phyloP scores from a whole-genome alignment of 2,113 vertebrate species.

The Barnardius zonarius region DNA sequence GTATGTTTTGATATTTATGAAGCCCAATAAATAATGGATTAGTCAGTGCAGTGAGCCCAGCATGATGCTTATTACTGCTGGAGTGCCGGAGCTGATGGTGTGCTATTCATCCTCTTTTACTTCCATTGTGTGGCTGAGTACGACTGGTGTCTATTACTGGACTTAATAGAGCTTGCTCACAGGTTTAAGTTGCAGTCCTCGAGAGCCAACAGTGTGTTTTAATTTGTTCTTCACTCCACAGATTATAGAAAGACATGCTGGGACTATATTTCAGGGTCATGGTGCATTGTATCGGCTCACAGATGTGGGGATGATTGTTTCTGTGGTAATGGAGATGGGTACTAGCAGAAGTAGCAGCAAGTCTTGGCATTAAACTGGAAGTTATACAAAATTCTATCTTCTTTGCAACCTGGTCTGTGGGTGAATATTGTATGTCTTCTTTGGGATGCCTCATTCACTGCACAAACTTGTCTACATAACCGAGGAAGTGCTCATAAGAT shows the following conservation, averaged over 20 bases:
- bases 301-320: not conserved
- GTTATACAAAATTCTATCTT: not conserved
- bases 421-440: not conserved
- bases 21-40: slow-evolving; percentile 62
- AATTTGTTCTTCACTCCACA: slow-evolving; percentile 18
- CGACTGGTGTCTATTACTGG: slow-evolving; percentile 22
- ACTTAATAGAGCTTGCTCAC: slow-evolving; percentile 54
- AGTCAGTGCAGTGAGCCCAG: slow-evolving; percentile 37
- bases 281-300: not conserved
- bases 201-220: slow-evolving; percentile 4
- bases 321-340: not conserved
- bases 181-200: slow-evolving; percentile 32
- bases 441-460: not conserved
- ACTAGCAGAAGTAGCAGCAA: not conserved
- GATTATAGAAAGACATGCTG: not conserved
- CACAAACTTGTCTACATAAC: not conserved
- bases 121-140: slow-evolving; percentile 12
- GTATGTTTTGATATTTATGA: slow-evolving; percentile 66
- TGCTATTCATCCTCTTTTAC: slow-evolving; percentile 7
- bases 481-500: not conserved
- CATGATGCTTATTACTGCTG: slow-evolving; percentile 52
- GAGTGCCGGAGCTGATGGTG: not conserved
- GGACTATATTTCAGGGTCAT: slow-evolving; percentile 11
- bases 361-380: not conserved
- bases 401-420: not conserved